These are phyloP conservation scores for Cyclopterus lumpus DNA, from an alignment of 2,797 vertebrate genomes.

Conservation along the genomic window DNA sequence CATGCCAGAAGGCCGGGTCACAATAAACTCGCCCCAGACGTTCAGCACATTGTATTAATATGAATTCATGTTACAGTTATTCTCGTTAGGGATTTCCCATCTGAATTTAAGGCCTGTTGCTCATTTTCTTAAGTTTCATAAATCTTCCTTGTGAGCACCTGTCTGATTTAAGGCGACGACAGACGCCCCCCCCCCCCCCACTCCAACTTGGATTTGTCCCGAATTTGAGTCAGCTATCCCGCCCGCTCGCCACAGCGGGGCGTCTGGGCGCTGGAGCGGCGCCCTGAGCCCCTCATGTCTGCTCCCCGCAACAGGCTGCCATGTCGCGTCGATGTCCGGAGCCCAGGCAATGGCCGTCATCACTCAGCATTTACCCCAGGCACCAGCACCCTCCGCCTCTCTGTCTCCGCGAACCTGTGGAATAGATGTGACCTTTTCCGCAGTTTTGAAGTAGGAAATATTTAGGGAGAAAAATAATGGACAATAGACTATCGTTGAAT, in stretches of 20 bases:
- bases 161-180: constrained; percentile 58
- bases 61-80: constrained; percentile 42
- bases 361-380: constrained; percentile 16
- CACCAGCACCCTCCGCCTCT: constrained; percentile 1
- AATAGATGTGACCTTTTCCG: constrained; percentile 11
- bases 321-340: not conserved
- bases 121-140: constrained; percentile 59
- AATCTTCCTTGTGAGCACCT: constrained; percentile 52
- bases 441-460: not conserved
- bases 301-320: constrained; percentile 51
- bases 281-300: constrained; percentile 36
- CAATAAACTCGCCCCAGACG: constrained; percentile 11
- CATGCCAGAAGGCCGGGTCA: not conserved
- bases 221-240: constrained; percentile 50
- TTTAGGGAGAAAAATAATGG: not conserved
- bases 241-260: constrained; percentile 85
- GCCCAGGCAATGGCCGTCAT: constrained; percentile 14
- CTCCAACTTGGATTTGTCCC: constrained; percentile 51
- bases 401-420: not conserved
- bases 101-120: constrained; percentile 48
- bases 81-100: constrained; percentile 48
- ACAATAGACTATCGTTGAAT: not conserved
- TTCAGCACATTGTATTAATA: constrained; percentile 8
- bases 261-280: constrained; percentile 85
- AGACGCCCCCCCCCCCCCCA: constrained; percentile 30